Conservation (phyloP, 2,888 invertebrate genomes). For the Cheilosia variabilis region DNA sequence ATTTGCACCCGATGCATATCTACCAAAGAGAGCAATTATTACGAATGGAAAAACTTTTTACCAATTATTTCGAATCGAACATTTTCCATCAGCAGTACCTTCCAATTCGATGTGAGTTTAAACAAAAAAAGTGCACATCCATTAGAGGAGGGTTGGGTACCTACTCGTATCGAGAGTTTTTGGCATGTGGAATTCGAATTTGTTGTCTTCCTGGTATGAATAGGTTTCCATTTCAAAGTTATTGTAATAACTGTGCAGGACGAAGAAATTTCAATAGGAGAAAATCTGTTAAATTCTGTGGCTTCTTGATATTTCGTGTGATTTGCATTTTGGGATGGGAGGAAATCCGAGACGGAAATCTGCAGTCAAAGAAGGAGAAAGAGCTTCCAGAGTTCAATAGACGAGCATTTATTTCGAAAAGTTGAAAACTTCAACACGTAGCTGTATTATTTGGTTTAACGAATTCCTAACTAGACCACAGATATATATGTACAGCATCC, state of each 20-base stretch:
- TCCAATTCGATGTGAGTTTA: too few species aligned
- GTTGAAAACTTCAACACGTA: neutral
- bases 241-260: neutral
- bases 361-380: neutral
- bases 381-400: slow-evolving; percentile 4
- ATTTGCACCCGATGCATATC: too few species aligned
- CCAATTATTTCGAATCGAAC: too few species aligned
- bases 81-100: too few species aligned
- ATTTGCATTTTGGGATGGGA: slow-evolving; percentile 12
- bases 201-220: neutral
- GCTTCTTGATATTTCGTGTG: slow-evolving; percentile 23
- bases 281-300: slow-evolving; percentile 1
- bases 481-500: neutral
- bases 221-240: slow-evolving; percentile 17
- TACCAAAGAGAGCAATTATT: too few species aligned
- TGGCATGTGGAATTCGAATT: neutral
- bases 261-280: neutral
- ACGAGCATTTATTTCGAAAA: slow-evolving; percentile 2
- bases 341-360: slow-evolving; percentile 2
- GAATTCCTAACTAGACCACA: slow-evolving; percentile 5
- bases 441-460: neutral
- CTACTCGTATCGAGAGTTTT: slow-evolving; percentile 29
- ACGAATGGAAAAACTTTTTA: too few species aligned
- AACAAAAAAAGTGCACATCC: slow-evolving; percentile 23
- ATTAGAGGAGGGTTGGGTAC: slow-evolving; percentile 17